These are phyloP conservation scores for Hozukius guyotensis DNA, from an alignment of 2,797 vertebrate species.

Conservation along the genomic window DNA sequence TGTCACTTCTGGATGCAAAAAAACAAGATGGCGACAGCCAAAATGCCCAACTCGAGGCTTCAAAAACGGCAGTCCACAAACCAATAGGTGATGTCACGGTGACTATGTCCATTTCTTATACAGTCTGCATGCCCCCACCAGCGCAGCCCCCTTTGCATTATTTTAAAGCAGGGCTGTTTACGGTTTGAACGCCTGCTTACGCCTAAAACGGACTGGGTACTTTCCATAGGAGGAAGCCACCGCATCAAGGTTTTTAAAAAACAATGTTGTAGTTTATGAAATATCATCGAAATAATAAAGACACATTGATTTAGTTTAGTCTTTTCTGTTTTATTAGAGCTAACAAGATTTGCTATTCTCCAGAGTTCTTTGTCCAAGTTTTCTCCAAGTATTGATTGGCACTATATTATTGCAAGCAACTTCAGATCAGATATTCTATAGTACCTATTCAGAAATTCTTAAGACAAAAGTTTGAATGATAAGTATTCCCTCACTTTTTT, in stretches of 20 bases:
- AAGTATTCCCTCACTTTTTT: neutral
- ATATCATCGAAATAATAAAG: neutral
- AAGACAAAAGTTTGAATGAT: neutral
- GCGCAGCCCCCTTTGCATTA: neutral
- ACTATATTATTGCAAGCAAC: neutral
- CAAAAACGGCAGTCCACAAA: no score
- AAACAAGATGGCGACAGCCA: no score
- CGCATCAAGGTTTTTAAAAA: neutral
- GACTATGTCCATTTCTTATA: no score
- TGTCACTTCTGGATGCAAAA: no score
- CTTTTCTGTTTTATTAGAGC: neutral
- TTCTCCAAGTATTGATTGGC: neutral
- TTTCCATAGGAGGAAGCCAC: neutral
- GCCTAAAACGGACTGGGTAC: neutral
- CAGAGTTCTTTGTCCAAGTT: neutral
- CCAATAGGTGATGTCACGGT: no score
- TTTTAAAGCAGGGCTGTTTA: neutral
- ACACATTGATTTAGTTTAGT: neutral
- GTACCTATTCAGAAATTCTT: neutral
- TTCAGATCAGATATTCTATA: neutral
- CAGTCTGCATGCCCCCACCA: no score
- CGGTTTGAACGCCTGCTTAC: neutral
- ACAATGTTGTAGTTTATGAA: neutral
- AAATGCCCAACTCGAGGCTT: no score
- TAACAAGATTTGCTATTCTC: neutral